phyloP scores from a whole-genome alignment of 2,888 invertebrate species.

The Athetis lepigone region DNA sequence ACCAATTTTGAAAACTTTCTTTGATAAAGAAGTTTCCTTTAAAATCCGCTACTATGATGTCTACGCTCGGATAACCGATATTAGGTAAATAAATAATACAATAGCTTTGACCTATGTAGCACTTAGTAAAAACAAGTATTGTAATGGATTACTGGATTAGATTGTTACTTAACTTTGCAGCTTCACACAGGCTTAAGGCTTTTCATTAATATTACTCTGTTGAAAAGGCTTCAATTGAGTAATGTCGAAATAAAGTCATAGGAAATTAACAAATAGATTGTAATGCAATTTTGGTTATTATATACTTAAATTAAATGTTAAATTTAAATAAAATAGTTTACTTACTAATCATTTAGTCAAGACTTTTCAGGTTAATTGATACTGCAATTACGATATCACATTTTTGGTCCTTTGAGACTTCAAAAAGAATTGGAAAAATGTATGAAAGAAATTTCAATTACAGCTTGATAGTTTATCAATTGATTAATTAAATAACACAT shows the following conservation, averaged over 20 bases:
- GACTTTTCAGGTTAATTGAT: not conserved
- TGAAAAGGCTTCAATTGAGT: constrained; percentile 54
- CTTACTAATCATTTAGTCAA: not conserved
- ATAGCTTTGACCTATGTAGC: not conserved
- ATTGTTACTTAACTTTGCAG: constrained; percentile 37
- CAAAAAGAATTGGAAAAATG: constrained; percentile 22
- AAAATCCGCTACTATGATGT: too few relatives aligned
- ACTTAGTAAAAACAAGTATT: constrained; percentile 38
- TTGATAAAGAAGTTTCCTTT: too few relatives aligned
- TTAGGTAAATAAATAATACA: not conserved
- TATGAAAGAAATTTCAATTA: constrained; percentile 13
- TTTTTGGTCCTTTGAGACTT: constrained; percentile 10
- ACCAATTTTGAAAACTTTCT: too few relatives aligned
- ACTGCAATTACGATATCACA: constrained; percentile 2
- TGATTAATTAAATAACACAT: constrained; percentile 6
- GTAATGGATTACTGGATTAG: constrained; percentile 54
- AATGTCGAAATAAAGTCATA: constrained; percentile 36
- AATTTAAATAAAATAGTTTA: not conserved
- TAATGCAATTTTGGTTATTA: not conserved
- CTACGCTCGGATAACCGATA: too few relatives aligned
- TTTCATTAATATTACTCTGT: constrained; percentile 39
- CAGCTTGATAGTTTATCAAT: constrained; percentile 11
- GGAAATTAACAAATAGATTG: constrained; percentile 19
- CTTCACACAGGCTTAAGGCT: constrained; percentile 15
- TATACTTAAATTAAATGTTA: not conserved